Evolutionary conservation across 2,888 invertebrate species (phyloP), one percentile per base, ranked within the genome.

Genomic region (Nomada ferruginata): DNA sequence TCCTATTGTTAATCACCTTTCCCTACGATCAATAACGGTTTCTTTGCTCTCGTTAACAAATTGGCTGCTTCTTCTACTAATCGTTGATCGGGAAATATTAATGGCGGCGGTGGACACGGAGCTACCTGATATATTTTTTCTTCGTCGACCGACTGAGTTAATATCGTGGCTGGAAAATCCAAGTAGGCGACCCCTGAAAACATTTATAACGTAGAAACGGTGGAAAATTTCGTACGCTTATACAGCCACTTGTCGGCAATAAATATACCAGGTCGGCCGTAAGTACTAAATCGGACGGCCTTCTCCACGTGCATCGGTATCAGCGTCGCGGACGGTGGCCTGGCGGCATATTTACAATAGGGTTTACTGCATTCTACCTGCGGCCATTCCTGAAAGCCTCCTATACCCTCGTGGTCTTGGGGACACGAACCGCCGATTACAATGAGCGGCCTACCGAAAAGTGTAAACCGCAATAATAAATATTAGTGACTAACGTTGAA

Each of bases 361-460:
- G 97, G 95, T n/a, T 97, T 96, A 76, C 97, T 96, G 0, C 97
- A 95, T 90, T 98, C 98, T 69, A 98, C 97, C 95, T 98, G 98
- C 0, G 96, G 96, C 94, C 97, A 98, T 94, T 98, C 99, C 94
- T 99, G 99, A 94, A 99, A 99, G 2, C 98, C 99, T 29, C 99
- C 99, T 89, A 98, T 97, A 11, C 97, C 97, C 94, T 99, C 99
- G 92, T 98, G 98, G 93, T 98, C 98, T 91, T 97, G 95, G 20
- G 98, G 97, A 89, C 97, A 97, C 0, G 99, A 97, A 1, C 99
- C 99, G 23, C 98, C 98, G 84, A 99, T 96, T 4, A 99, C 98
- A 55, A 99, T 91, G 65, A 99, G 94, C 0, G 99, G 99, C 96
- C 96, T 96, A 26, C 0, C n/a, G 5, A 71, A 76, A 78, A 52